Percentiles rank a stretch among this genome's conserved stretches.
Evolutionary conservation across 2,113 vertebrate species (phyloP).

Genomic region (Pundamilia nyererei): DNA sequence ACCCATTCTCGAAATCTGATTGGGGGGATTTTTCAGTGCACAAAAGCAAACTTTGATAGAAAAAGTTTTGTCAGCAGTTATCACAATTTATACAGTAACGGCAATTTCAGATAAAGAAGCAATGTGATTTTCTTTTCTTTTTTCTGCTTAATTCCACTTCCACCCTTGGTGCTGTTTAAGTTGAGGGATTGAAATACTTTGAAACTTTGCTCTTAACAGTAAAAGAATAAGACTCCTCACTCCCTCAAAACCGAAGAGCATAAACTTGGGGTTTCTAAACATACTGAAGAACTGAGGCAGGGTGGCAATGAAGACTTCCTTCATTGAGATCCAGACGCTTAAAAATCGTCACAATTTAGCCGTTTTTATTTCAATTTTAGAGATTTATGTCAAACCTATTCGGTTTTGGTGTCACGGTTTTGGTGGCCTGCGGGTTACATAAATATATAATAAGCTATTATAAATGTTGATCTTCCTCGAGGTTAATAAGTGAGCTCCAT

Average conservation of each 20-base stretch:
- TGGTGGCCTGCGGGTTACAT: background rate
- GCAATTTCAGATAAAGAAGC: slow-evolving; percentile 34
- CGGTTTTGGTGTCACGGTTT: background rate
- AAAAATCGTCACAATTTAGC: background rate
- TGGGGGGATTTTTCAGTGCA: background rate
- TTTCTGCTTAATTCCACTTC: background rate
- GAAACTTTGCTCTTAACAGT: background rate
- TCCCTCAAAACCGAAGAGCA: background rate
- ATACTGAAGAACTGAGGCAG: background rate
- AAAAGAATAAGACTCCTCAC: background rate
- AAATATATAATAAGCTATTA: background rate
- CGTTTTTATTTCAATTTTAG: background rate
- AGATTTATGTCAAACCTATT: background rate
- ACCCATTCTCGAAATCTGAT: background rate
- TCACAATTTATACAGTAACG: background rate
- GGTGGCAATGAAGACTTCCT: background rate
- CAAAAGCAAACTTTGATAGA: slow-evolving; percentile 30
- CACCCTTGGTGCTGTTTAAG: background rate
- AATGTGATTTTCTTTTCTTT: background rate
- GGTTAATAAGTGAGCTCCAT: background rate
- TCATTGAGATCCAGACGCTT: background rate
- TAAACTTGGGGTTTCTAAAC: background rate
- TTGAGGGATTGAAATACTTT: background rate
- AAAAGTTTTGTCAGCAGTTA: background rate
- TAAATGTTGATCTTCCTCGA: background rate